These are phyloP conservation scores for Drosophila ezoana DNA, from an alignment of 2,888 invertebrate genomes.

Conservation along the genomic window DNA sequence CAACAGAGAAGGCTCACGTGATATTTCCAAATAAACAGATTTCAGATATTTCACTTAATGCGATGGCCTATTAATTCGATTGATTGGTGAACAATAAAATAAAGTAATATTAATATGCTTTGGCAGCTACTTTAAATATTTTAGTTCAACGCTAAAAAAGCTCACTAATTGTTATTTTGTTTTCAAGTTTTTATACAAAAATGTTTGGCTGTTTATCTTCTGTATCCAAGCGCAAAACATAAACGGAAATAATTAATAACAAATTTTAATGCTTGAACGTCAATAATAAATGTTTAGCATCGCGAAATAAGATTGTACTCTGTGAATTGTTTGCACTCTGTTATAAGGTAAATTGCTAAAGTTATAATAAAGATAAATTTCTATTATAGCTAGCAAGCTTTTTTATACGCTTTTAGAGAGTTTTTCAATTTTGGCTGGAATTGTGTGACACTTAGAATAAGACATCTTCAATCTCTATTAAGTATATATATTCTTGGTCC, in stretches of 20 bases:
- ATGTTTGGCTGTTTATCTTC: neutral
- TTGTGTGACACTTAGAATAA: too few species aligned
- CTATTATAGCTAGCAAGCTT: too few species aligned
- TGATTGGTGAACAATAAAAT: too few species aligned
- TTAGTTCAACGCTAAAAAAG: neutral
- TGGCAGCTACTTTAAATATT: neutral
- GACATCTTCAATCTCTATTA: too few species aligned
- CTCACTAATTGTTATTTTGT: neutral
- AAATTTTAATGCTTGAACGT: slow-evolving; percentile 1
- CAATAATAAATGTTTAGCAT: neutral
- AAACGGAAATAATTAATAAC: slow-evolving; percentile 26
- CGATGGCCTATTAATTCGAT: neutral
- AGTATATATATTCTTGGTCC: too few species aligned
- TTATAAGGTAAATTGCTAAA: neutral
- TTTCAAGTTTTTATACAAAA: too few species aligned
- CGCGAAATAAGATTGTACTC: slow-evolving; percentile 5
- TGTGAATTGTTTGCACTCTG: neutral
- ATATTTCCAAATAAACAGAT: slow-evolving; percentile 1
- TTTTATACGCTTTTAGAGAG: too few species aligned
- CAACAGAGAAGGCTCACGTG: slow-evolving; percentile 4
- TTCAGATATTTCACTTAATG: neutral
- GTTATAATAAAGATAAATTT: too few species aligned
- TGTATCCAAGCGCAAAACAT: neutral
- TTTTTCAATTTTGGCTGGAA: too few species aligned
- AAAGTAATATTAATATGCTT: neutral